Percentiles rank a stretch among this genome's conserved stretches.
These are phyloP conservation scores for Manduca sexta DNA, from an alignment of 1,140 invertebrate genomes.

Conservation along the genomic window DNA sequence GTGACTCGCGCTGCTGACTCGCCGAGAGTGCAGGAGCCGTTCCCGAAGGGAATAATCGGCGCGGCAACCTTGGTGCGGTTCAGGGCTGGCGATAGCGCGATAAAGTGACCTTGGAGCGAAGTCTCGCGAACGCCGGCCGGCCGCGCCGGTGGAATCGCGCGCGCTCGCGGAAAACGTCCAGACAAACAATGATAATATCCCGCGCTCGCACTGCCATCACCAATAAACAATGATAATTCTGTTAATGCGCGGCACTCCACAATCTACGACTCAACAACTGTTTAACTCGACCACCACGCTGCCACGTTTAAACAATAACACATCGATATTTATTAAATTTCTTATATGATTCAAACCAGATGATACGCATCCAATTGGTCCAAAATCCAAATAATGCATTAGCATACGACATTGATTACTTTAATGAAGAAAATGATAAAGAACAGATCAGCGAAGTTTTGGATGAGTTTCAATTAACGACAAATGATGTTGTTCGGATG, in stretches of 20 bases:
- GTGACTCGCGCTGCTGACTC: slow-evolving; percentile 25
- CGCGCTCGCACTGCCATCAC: neutral
- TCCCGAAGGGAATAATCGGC: slow-evolving; percentile 13
- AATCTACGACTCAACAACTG: too few relatives aligned
- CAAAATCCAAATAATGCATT: slow-evolving; percentile 9
- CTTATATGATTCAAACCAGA: neutral
- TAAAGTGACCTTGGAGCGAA: slow-evolving; percentile 66
- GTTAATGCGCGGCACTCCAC: neutral
- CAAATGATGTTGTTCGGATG: slow-evolving; percentile 49
- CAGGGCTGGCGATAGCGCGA: slow-evolving; percentile 60
- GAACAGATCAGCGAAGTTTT: slow-evolving; percentile 26
- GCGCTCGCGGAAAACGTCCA: slow-evolving; percentile 51
- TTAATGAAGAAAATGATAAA: slow-evolving; percentile 15
- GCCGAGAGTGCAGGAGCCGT: neutral
- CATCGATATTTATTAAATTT: neutral
- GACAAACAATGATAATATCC: slow-evolving; percentile 54
- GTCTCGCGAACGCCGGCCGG: slow-evolving; percentile 61
- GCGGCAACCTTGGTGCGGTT: slow-evolving; percentile 37
- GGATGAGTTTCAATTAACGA: slow-evolving; percentile 57
- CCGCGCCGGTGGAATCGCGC: slow-evolving; percentile 37
- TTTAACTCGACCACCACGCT: too few relatives aligned
- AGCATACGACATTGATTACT: slow-evolving; percentile 10
- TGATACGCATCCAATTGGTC: slow-evolving; percentile 4
- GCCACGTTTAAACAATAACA: too few relatives aligned
- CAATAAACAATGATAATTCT: slow-evolving; percentile 32